phyloP scores from a whole-genome alignment of 2,797 vertebrate genomes.

The Alosa sapidissima region DNA sequence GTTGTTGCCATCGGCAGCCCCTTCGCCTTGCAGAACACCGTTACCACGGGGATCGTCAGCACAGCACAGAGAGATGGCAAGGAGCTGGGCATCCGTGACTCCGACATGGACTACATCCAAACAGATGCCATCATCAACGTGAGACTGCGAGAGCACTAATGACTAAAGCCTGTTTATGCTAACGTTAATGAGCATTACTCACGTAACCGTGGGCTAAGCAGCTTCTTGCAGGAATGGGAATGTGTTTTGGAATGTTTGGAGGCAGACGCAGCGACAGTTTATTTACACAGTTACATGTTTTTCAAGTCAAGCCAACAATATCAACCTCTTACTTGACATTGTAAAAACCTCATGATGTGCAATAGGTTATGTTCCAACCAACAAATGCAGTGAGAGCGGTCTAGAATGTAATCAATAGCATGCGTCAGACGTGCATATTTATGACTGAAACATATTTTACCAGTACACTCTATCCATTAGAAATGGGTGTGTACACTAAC shows the following conservation, averaged over 20 bases:
- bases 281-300: background rate
- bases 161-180: background rate
- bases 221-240: background rate
- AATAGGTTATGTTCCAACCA: background rate
- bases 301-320: background rate
- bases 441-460: background rate
- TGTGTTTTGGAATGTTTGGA: background rate
- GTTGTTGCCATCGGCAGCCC: constrained; percentile 95
- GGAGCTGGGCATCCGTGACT: constrained; percentile 87
- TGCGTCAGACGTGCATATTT: background rate
- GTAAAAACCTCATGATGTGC: background rate
- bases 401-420: background rate
- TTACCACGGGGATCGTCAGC: constrained; percentile 94
- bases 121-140: constrained; percentile 96
- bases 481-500: background rate
- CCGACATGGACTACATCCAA: constrained; percentile 95
- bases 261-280: background rate
- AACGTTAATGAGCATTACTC: constrained; percentile 14
- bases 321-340: background rate
- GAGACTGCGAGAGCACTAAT: constrained; percentile 57
- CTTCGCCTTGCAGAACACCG: constrained; percentile 93
- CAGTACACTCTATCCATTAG: background rate
- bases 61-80: constrained; percentile 89
- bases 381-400: background rate
- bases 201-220: background rate